A percentile compares a stretch with the other conserved stretches of the same genome.
phyloP scores from a whole-genome alignment of 2,113 vertebrate genomes.

The Accipiter cooperii region DNA sequence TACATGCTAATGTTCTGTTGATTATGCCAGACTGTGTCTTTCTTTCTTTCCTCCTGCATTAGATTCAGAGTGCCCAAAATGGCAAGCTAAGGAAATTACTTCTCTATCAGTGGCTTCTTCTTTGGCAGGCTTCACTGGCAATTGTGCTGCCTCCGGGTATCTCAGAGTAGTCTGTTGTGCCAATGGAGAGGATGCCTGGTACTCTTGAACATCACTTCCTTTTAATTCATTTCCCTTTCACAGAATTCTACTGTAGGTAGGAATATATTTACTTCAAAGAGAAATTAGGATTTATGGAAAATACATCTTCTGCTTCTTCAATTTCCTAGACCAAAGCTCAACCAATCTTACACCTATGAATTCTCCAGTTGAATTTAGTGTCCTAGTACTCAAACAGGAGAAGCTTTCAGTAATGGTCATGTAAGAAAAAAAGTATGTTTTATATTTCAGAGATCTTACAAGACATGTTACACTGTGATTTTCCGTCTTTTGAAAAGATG shows the following conservation, averaged over 20 bases:
- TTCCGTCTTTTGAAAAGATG: neutral
- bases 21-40: neutral
- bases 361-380: neutral
- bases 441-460: neutral
- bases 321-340: neutral
- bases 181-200: neutral
- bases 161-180: neutral
- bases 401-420: neutral
- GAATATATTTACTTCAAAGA: neutral
- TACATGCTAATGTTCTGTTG: neutral
- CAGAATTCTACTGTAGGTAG: neutral
- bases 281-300: neutral
- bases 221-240: conserved; percentile 13
- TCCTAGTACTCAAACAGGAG: neutral
- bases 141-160: neutral
- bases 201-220: neutral
- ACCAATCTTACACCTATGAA: neutral
- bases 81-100: neutral
- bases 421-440: neutral
- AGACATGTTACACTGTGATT: neutral
- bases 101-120: neutral
- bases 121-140: neutral
- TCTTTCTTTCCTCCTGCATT: neutral
- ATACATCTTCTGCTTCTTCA: neutral
- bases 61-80: neutral